Evolutionary conservation across 2,888 invertebrate genomes (phyloP), one percentile per base, ranked within the genome.

Genomic region (Eupithecia dodoneata): DNA sequence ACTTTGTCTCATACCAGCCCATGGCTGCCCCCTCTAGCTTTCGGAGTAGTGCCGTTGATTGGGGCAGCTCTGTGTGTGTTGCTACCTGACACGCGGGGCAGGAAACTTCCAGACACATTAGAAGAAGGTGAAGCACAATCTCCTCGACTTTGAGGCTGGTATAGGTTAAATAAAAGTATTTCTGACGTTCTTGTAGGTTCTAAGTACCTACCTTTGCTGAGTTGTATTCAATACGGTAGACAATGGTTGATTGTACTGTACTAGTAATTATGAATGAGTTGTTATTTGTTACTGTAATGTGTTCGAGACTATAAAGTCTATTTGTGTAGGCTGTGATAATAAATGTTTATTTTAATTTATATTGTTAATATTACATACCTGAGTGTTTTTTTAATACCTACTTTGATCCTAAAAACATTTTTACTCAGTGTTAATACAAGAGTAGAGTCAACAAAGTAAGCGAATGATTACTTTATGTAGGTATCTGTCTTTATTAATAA

Each of bases 1-100:
- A 96, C 97, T n/a, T 87, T 98, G 81, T 93, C 92, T 41, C 88
- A 92, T 55, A 92, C 96, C 0, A 91, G 93, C 76, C 87, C 91
- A 0, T 97, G 96, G 96, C 85, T 97, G 18, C 97, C 98, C 2
- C 97, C 98, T 0, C 84, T 97, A 15, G 95, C 97, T 63, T 98
- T 98, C 86, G 98, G 98, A 4, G 84, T 96, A 1, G 92, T 96
- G 13, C 97, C 97, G 0, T 86, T 97, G 0, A 86, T 97, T 69
- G 97, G 97, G 3, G 97, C 97, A 0, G 85, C 95, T 0, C 94
- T 97, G 4, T 97, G 97, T 80, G 85, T 97, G 0, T 89, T 97
- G 63, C 89, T 98, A 77, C 98, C 98, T 0, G 98, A 98, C 90
- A 98, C 98, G 1, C 95, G 97, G 76, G 97, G 97, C 76, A 96